Evolutionary conservation across 1,140 invertebrate genomes (phyloP), one percentile per base, ranked within the genome.

Genomic region (Hypsibius dujardini): DNA sequence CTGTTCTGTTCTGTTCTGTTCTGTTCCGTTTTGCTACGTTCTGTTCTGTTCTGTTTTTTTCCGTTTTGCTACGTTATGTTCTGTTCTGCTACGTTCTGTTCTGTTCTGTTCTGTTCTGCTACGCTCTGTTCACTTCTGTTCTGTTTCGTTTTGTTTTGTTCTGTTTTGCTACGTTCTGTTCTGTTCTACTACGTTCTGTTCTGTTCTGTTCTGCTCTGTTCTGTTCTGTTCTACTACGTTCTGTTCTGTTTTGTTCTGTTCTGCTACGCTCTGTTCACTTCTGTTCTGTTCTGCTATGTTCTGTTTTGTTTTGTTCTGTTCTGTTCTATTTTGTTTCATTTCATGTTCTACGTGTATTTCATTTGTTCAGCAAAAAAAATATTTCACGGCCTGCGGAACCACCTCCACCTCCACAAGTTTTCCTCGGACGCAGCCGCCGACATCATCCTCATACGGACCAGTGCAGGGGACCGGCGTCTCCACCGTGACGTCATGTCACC

Each of bases 401-500:
- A 67, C 45, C 62, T 67, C 0, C 62, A 67, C 42, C 62, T 67
- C 45, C 62, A 67, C 42, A 12, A 15, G 12, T 67, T 42, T 7
- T 15, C 12, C 42, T 12, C 12, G 45, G 42, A 12, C 62, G 62
- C 12, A 0, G 45, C 42, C 12, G 45, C 45, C 62, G 62, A 67
- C 62, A 7, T 0, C 12, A 42, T 67, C 7, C 12, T 12, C 42
- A 15, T 67, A 12, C 12, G 42, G 42, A 67, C 62, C 45, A 42
- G 12, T 45, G 3, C 12, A 7, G 62, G 62, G 3, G 62, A 67
- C 42, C 62, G 62, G 42, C 12, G 42, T 15, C 12, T 42, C 45
- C 62, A 67, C 62, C 62, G 62, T 67, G 62, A 67, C 62, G 12
- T 67, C 12, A 67, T 67, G 62, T 7, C 45, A 7, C 62, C 62